A percentile compares a stretch with the other conserved stretches of the same genome.
phyloP scores from a whole-genome alignment of 2,113 vertebrate genomes.

The Podiceps cristatus region DNA sequence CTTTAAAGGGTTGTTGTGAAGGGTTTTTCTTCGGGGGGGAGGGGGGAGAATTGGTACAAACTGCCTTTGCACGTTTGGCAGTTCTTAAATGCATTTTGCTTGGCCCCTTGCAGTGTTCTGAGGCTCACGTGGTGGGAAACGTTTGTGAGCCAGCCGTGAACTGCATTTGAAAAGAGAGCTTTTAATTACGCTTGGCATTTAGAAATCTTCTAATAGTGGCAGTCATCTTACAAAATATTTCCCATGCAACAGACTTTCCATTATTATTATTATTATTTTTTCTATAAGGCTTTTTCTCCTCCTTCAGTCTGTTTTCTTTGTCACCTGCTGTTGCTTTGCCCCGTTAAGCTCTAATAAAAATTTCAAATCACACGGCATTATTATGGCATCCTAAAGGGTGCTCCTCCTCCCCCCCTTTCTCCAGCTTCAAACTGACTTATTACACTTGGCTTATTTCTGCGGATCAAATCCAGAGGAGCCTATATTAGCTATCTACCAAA shows the following conservation, averaged over 20 bases:
- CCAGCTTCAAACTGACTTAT: slow-evolving; percentile 48
- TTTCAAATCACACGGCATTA: slow-evolving; percentile 36
- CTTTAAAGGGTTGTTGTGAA: slow-evolving; percentile 62
- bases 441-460: slow-evolving; percentile 54
- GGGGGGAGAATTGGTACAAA: slow-evolving; percentile 4
- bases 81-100: slow-evolving; percentile 56
- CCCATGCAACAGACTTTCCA: slow-evolving; percentile 39
- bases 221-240: slow-evolving; percentile 64
- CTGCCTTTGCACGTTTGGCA: slow-evolving; percentile 64
- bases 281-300: neutral
- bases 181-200: slow-evolving; percentile 64
- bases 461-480: slow-evolving; percentile 16
- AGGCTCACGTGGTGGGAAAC: slow-evolving; percentile 55
- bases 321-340: slow-evolving; percentile 48
- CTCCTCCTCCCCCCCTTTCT: slow-evolving; percentile 43
- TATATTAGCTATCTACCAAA: slow-evolving; percentile 21
- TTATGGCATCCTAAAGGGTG: slow-evolving; percentile 40
- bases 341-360: slow-evolving; percentile 61
- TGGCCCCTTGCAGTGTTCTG: slow-evolving; percentile 58
- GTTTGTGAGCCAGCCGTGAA: slow-evolving; percentile 55
- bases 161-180: slow-evolving; percentile 67
- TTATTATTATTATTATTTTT: neutral
- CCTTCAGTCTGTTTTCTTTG: slow-evolving; percentile 56
- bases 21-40: neutral
- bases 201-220: slow-evolving; percentile 44